Base-by-base conservation (phyloP, 37 sponge, comb jelly and placozoan genomes). In the Cladorhizidae sp. region DNA sequence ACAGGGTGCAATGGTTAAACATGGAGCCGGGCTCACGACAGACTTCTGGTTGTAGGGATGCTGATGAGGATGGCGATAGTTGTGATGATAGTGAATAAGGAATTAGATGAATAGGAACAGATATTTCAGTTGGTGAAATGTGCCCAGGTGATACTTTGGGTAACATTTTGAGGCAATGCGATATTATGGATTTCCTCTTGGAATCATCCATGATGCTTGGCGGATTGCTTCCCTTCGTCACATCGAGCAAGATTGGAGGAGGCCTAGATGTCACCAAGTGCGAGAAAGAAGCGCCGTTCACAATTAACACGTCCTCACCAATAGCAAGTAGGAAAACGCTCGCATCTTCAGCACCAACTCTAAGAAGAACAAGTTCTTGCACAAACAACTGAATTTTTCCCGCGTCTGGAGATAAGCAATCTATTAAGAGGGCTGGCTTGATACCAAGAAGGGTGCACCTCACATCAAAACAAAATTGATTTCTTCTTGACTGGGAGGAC, bases 1-100 rank as follows among this genome's bases (percentile, higher is more conserved):
- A 88, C 62, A 88, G 38, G 26, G 83, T 82, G 57, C 83, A 88
- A 73, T 77, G 17, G 43, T 88, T 88, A 31, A 82, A 36, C 38
- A 49, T 39, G n/a, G n/a, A n/a, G n/a, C n/a, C n/a, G 15, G 17
- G 37, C 12, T 56, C 75, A 72, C 3, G 28, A 61, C 15, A 12
- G 49, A 9, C 9, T 5, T 45, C 8, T 45, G 49, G 8, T 45
- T 5, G 9, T 9, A 45, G 49, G 5, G 49, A 45, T 5, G 49
- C 49, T 45, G 49, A 45, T 45, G 49, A 12, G 5, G 49, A 9
- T 9, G 9, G 5, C n/a, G n/a, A n/a, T 17, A 54, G 55, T 20
- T 54, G 55, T 54, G 55, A 12, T 12, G 17, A 20, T 17, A 54
- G 55, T 54, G 55, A 20, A 12, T 54, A n/a, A 45, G 61, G 61